Evolutionary conservation across 2,113 vertebrate genomes (phyloP).

Genomic region (Jaculus jaculus): DNA sequence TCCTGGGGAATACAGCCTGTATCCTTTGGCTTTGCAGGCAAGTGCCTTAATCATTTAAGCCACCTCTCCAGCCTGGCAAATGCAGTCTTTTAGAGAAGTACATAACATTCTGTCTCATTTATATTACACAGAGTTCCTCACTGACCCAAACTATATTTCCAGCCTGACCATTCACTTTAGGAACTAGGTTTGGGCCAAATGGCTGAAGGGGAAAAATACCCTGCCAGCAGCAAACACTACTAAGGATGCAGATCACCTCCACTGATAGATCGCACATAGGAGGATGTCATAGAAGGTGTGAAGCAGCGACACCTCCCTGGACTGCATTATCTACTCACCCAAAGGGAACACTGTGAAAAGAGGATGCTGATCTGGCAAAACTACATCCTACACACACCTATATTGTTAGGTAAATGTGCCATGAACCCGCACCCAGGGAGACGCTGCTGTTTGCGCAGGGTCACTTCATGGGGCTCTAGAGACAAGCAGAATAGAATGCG

Average conservation of each 20-base stretch:
- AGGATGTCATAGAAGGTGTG: neutral
- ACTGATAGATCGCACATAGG: neutral
- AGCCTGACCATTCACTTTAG: neutral
- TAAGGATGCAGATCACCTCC: neutral
- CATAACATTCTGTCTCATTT: neutral
- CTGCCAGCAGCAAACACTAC: neutral
- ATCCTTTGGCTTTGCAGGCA: too few species aligned
- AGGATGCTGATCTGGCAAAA: neutral
- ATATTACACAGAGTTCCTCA: neutral
- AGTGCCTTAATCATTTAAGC: too few species aligned
- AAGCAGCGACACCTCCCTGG: neutral
- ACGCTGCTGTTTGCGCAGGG: accelerated
- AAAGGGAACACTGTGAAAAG: neutral
- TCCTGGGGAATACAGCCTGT: too few species aligned
- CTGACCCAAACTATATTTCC: neutral
- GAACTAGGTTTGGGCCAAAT: neutral
- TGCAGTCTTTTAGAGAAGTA: neutral
- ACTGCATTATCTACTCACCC: neutral
- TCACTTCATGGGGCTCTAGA: accelerated
- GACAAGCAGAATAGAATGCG: accelerated
- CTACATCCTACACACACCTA: neutral
- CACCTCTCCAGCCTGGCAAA: neutral
- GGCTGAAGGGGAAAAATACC: neutral
- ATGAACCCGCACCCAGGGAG: neutral
- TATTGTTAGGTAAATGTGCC: neutral